These are phyloP conservation scores for Drosophila nr. fundita DNA, from an alignment of 2,888 invertebrate genomes.

Conservation along the genomic window DNA sequence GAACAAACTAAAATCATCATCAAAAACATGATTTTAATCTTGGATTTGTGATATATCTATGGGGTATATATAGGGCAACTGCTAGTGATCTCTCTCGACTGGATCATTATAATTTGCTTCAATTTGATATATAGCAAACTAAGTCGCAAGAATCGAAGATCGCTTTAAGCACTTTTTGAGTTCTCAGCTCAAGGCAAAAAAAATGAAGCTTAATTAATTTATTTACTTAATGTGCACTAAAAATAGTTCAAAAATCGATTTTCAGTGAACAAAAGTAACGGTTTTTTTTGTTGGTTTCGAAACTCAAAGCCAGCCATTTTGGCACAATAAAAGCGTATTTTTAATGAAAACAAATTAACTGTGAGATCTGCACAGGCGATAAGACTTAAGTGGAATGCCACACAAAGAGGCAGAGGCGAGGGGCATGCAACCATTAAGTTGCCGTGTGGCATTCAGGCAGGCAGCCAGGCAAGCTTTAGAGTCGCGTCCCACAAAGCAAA, in stretches of 20 bases:
- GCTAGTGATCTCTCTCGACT: background rate
- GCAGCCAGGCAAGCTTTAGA: conserved; percentile 24
- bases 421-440: background rate
- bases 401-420: conserved; percentile 13
- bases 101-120: background rate
- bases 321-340: conserved; percentile 24
- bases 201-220: background rate
- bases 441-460: conserved; percentile 34
- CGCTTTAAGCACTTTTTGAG: background rate
- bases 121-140: background rate
- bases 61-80: background rate
- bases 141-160: background rate
- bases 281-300: background rate
- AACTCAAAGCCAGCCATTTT: conserved; percentile 28
- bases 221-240: background rate
- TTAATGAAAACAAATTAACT: conserved; percentile 81
- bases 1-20: too few relatives aligned
- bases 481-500: conserved; percentile 25
- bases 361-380: conserved; percentile 70
- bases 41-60: background rate
- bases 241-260: background rate
- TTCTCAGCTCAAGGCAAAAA: background rate
- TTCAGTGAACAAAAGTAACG: background rate
- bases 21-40: background rate
- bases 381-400: conserved; percentile 53